A percentile compares a stretch with the other conserved stretches of the same genome.
These are phyloP conservation scores for Macrosiphum euphorbiae DNA, from an alignment of 2,888 invertebrate species.

Conservation along the genomic window DNA sequence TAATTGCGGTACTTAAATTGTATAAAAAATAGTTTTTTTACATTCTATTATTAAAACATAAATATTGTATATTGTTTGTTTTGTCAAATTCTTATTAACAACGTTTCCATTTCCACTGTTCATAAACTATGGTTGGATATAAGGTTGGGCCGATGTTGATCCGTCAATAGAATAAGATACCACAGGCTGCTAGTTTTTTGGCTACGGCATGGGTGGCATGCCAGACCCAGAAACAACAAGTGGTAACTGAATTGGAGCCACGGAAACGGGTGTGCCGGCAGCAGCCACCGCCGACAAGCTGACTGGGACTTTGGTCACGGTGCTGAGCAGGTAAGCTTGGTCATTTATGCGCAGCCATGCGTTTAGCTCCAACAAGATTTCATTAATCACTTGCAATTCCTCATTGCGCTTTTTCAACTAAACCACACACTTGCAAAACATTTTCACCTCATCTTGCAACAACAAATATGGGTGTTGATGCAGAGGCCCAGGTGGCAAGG, in stretches of 20 bases:
- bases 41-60: slow-evolving; percentile 51
- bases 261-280: slow-evolving; percentile 73
- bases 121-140: slow-evolving; percentile 64
- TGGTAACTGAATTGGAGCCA: slow-evolving; percentile 74
- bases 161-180: slow-evolving; percentile 80
- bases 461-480: slow-evolving; percentile 69
- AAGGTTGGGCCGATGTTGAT: slow-evolving; percentile 72
- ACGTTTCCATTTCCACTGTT: slow-evolving; percentile 50
- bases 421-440: slow-evolving; percentile 78
- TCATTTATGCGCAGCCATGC: slow-evolving; percentile 78
- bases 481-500: slow-evolving; percentile 65
- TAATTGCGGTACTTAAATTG: not conserved
- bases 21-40: slow-evolving; percentile 8
- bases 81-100: slow-evolving; percentile 53
- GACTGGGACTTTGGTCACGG: slow-evolving; percentile 76
- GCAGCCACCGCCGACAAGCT: slow-evolving; percentile 76
- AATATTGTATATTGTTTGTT: slow-evolving; percentile 58
- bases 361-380: slow-evolving; percentile 83
- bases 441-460: slow-evolving; percentile 78
- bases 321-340: slow-evolving; percentile 72
- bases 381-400: slow-evolving; percentile 82
- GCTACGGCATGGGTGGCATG: slow-evolving; percentile 70
- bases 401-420: slow-evolving; percentile 79
- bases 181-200: slow-evolving; percentile 75
- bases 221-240: slow-evolving; percentile 68